phyloP scores from a whole-genome alignment of 2,113 vertebrate genomes.

The Python bivittatus region DNA sequence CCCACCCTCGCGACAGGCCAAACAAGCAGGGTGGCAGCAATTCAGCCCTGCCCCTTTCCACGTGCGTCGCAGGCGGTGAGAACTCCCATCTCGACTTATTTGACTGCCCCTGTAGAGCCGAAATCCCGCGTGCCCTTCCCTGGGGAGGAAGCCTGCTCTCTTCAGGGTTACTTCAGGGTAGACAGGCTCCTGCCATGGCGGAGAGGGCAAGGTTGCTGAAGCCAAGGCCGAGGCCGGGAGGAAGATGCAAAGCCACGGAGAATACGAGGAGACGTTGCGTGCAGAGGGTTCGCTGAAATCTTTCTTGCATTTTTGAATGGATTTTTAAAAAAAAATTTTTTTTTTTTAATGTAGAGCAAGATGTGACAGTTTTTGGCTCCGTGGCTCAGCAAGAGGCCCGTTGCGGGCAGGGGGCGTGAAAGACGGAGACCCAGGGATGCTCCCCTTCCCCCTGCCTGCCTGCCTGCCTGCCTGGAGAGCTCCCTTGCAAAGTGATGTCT shows the following conservation, averaged over 20 bases:
- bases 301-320: neutral
- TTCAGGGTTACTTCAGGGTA: neutral
- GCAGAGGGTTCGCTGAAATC: neutral
- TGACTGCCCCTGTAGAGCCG: too few species aligned
- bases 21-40: neutral
- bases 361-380: neutral
- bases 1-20: neutral
- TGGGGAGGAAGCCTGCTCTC: too few species aligned
- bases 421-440: too few species aligned
- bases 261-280: too few species aligned
- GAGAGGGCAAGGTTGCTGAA: neutral
- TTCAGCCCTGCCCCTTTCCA: neutral
- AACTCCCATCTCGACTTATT: too few species aligned
- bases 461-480: neutral
- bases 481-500: too few species aligned
- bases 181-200: neutral
- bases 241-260: neutral
- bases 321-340: too few species aligned
- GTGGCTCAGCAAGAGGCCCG: neutral
- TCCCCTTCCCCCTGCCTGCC: neutral
- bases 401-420: neutral
- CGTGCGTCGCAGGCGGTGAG: neutral
- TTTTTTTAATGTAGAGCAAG: neutral
- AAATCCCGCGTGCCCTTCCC: too few species aligned
- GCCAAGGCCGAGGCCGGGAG: too few species aligned